phyloP scores from a whole-genome alignment of 2,888 invertebrate species.

The Digitonthophagus gazella region DNA sequence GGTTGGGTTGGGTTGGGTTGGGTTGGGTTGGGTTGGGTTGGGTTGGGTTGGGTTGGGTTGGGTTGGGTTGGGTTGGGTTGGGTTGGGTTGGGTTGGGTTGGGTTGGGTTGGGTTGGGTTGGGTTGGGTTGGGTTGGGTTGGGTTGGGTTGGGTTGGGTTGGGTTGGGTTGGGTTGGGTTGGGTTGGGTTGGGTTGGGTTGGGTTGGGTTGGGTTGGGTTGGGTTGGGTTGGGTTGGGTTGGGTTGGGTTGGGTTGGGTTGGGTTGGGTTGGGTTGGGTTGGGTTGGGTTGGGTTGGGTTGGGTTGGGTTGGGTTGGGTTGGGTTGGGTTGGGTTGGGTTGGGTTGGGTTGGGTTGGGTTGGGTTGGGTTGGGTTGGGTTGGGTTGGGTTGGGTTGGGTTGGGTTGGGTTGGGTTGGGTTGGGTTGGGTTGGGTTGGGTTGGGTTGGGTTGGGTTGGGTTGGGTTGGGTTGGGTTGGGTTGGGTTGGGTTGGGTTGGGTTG shows the following conservation, averaged over 20 bases:
- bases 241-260: slow-evolving; percentile 1
- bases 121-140: slow-evolving; percentile 1
- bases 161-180: slow-evolving; percentile 1
- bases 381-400: slow-evolving; percentile 1
- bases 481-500: slow-evolving; percentile 1
- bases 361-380: slow-evolving; percentile 1
- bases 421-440: slow-evolving; percentile 1
- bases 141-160: slow-evolving; percentile 1
- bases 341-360: slow-evolving; percentile 1
- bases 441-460: slow-evolving; percentile 1
- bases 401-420: slow-evolving; percentile 1
- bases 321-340: slow-evolving; percentile 1
- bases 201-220: slow-evolving; percentile 1
- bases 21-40: slow-evolving; percentile 1
- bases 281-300: slow-evolving; percentile 1
- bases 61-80: slow-evolving; percentile 1
- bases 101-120: slow-evolving; percentile 1
- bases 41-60: slow-evolving; percentile 1
- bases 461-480: slow-evolving; percentile 1
- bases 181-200: slow-evolving; percentile 1
- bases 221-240: slow-evolving; percentile 1
- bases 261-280: slow-evolving; percentile 1
- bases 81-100: slow-evolving; percentile 1
- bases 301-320: slow-evolving; percentile 1
- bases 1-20: slow-evolving; percentile 1